phyloP scores from a whole-genome alignment of 2,797 vertebrate species.

The Sebastes diploproa region DNA sequence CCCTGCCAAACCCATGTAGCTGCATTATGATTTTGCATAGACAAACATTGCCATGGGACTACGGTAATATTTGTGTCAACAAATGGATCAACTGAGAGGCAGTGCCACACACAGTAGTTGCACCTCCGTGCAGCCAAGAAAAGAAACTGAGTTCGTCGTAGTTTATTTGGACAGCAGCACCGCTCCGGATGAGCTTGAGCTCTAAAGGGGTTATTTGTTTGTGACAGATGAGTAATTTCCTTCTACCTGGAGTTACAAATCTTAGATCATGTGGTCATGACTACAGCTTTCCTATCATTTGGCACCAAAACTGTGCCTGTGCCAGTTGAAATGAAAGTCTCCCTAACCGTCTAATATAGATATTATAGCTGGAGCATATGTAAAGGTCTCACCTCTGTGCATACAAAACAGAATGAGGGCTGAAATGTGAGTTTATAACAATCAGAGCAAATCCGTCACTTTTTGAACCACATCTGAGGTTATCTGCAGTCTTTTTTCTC shows the following conservation, averaged over 20 bases:
- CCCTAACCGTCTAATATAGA: neutral
- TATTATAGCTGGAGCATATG: neutral
- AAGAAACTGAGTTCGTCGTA: neutral
- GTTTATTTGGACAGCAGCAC: too few species aligned
- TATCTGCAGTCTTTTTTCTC: neutral
- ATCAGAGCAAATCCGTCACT: neutral
- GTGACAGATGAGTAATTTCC: neutral
- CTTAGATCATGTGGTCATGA: neutral
- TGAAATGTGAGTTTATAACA: neutral
- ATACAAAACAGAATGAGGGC: neutral
- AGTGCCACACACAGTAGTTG: constrained; percentile 4
- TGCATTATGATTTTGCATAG: constrained; percentile 1
- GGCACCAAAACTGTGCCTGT: neutral
- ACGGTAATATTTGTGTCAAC: constrained; percentile 4
- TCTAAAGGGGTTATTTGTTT: neutral
- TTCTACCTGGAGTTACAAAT: neutral
- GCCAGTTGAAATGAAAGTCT: neutral
- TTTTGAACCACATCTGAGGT: constrained; percentile 7
- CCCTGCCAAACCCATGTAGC: neutral
- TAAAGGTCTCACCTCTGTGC: neutral
- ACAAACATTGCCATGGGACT: neutral
- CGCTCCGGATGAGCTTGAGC: neutral
- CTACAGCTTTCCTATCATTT: neutral
- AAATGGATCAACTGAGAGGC: constrained; percentile 11
- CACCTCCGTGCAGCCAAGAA: constrained; percentile 22